These are phyloP conservation scores for Macrosiphum euphorbiae DNA, from an alignment of 2,888 invertebrate genomes.

Conservation along the genomic window DNA sequence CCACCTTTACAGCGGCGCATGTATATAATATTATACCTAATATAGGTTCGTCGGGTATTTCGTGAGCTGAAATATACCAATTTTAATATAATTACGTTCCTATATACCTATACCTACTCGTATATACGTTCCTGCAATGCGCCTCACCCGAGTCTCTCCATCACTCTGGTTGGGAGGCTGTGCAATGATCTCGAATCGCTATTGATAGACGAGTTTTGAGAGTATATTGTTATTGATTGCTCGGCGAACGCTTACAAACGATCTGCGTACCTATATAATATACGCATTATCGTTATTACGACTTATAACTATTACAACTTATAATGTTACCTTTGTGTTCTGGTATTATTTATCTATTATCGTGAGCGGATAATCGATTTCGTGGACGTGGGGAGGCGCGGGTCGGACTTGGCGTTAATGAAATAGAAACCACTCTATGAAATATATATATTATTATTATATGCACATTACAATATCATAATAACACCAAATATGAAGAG, in stretches of 20 bases:
- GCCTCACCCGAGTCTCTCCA: not conserved
- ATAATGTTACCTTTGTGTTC: not conserved
- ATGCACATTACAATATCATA: not conserved
- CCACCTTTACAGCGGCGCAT: no score
- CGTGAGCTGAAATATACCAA: not conserved
- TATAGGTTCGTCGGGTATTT: not conserved
- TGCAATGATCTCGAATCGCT: not conserved
- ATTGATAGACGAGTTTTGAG: not conserved
- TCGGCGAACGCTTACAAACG: not conserved
- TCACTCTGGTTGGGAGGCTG: not conserved
- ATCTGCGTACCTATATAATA: not conserved
- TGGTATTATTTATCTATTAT: conserved; percentile 3
- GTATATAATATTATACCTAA: not conserved
- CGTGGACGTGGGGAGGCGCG: not conserved
- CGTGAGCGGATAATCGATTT: not conserved
- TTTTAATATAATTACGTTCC: not conserved
- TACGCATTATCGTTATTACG: not conserved
- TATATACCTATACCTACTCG: not conserved
- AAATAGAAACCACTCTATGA: not conserved
- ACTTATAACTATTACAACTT: not conserved
- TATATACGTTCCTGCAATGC: not conserved
- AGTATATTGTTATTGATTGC: not conserved
- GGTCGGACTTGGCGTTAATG: not conserved
- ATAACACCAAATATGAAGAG: not conserved
- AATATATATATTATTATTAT: not conserved